A percentile compares a stretch with the other conserved stretches of the same genome.
Conservation (phyloP, 2,113 vertebrate genomes). For the Apaloderma vittatum region DNA sequence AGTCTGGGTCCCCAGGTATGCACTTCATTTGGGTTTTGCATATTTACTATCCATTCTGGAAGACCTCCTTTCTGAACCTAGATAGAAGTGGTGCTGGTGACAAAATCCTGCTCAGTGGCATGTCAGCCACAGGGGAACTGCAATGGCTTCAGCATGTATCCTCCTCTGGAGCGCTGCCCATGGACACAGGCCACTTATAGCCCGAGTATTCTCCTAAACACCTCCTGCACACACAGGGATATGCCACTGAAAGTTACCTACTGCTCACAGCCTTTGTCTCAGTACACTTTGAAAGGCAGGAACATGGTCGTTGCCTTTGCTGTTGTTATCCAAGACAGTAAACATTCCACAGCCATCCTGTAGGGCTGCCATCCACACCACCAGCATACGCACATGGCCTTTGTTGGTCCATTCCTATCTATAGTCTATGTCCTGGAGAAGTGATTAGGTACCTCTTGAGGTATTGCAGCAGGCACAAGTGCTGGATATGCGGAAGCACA, state of each 20-base stretch:
- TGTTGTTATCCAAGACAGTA: background rate
- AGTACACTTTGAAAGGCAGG: background rate
- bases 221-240: background rate
- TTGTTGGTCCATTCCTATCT: background rate
- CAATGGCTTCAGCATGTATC: background rate
- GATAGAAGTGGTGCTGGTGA: rapidly evolving
- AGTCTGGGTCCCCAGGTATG: background rate
- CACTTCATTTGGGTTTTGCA: background rate
- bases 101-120: background rate
- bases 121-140: background rate
- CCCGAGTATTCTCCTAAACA: background rate
- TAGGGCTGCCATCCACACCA: background rate
- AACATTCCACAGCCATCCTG: background rate
- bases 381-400: background rate
- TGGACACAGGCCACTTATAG: background rate
- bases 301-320: background rate
- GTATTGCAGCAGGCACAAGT: background rate
- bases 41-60: background rate
- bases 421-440: background rate
- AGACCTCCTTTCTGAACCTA: background rate
- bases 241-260: background rate
- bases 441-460: background rate
- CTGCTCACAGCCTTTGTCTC: background rate
- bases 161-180: background rate
- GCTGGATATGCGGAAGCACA: background rate